Conservation (phyloP, 2,113 vertebrate species). For the Phyllostomus hastatus region DNA sequence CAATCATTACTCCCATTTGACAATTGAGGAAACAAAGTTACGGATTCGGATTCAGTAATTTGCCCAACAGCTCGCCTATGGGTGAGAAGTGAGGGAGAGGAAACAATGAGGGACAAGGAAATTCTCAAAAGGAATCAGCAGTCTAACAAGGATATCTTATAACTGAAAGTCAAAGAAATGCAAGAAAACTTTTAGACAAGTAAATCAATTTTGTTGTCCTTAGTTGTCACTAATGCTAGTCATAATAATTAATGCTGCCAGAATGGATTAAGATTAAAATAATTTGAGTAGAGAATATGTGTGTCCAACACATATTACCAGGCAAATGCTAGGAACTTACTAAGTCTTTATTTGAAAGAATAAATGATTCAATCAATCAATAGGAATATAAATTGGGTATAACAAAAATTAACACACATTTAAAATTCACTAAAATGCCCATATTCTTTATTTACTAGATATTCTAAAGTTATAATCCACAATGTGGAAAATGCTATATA, state of each 20-base stretch:
- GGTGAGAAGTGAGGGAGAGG: neutral
- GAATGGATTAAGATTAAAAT: neutral
- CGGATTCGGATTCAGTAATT: neutral
- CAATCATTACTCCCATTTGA: neutral
- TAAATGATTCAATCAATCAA: neutral
- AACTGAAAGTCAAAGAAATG: constrained; percentile 3
- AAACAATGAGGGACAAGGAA: neutral
- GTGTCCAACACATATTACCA: neutral
- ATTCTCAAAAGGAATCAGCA: neutral
- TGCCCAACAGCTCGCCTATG: neutral
- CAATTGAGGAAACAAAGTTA: neutral
- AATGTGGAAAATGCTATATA: neutral
- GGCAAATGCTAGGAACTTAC: neutral
- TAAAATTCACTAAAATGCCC: neutral
- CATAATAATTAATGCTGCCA: neutral
- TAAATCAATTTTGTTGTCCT: neutral
- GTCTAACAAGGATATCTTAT: neutral
- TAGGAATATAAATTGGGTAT: neutral
- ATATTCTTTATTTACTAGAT: neutral
- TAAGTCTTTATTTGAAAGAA: neutral
- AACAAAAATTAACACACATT: neutral
- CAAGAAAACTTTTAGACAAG: neutral
- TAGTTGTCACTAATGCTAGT: neutral
- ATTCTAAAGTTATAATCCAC: neutral
- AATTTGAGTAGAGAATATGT: neutral